Evolutionary conservation across 2,888 invertebrate genomes (phyloP).

Genomic region (Meteorus cinctellus): DNA sequence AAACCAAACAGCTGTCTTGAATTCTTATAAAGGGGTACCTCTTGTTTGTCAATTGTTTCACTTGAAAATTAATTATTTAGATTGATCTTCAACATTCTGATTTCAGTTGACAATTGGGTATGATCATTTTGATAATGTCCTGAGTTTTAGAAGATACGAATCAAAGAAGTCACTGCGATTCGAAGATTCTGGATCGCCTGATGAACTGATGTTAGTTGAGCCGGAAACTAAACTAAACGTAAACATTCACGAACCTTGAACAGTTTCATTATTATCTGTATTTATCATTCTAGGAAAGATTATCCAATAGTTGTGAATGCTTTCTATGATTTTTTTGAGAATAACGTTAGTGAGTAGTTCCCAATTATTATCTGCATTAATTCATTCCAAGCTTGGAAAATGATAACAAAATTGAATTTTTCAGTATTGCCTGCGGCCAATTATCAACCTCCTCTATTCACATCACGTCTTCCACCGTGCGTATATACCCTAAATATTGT

Average conservation of each 20-base stretch:
- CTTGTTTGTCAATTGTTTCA: neutral
- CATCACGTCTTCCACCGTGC: slow-evolving; percentile 61
- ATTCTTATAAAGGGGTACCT: slow-evolving; percentile 75
- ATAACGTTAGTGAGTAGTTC: slow-evolving; percentile 59
- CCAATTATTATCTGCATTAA: neutral
- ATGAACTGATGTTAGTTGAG: neutral
- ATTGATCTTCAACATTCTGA: neutral
- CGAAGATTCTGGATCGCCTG: neutral
- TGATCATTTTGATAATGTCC: slow-evolving; percentile 45
- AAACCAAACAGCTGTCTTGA: slow-evolving; percentile 73
- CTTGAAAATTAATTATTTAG: neutral
- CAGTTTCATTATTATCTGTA: too few relatives aligned
- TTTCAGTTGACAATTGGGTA: slow-evolving; percentile 39
- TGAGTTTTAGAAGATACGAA: slow-evolving; percentile 42
- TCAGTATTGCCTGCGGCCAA: slow-evolving; percentile 39
- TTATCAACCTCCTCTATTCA: slow-evolving; percentile 52
- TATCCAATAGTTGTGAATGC: slow-evolving; percentile 47
- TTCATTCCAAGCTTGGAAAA: neutral
- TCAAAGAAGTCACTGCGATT: slow-evolving; percentile 14
- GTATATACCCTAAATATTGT: slow-evolving; percentile 43
- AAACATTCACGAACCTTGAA: too few relatives aligned
- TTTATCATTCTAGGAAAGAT: slow-evolving; percentile 30
- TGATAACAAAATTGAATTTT: neutral
- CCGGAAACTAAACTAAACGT: too few relatives aligned
- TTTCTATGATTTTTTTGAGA: slow-evolving; percentile 60